These are phyloP conservation scores for Cheilosia vulpina DNA, from an alignment of 2,888 invertebrate species.

Conservation along the genomic window DNA sequence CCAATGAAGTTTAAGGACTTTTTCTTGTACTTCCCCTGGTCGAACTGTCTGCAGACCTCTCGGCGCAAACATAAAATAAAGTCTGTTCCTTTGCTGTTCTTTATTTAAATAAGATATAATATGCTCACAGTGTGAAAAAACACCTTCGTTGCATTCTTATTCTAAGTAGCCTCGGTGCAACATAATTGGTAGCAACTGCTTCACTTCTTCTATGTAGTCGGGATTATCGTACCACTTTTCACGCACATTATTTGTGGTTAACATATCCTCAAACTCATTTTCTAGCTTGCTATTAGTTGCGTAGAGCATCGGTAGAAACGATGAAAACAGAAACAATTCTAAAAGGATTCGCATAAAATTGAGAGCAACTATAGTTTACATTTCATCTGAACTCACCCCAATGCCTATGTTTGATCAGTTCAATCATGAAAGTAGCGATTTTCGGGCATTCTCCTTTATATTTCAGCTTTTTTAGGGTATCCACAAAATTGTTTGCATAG, in stretches of 20 bases:
- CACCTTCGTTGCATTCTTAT: not conserved
- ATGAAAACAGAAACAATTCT: conserved; percentile 77
- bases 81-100: too few relatives aligned
- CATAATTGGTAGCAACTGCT: conserved; percentile 9
- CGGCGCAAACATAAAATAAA: too few relatives aligned
- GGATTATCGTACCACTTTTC: not conserved
- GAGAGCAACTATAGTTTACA: not conserved
- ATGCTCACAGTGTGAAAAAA: too few relatives aligned
- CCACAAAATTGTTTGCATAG: conserved; percentile 25
- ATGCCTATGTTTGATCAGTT: conserved; percentile 10
- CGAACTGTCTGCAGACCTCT: too few relatives aligned
- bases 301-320: conserved; percentile 76
- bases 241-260: not conserved
- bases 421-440: conserved; percentile 28
- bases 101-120: too few relatives aligned
- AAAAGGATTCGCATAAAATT: not conserved
- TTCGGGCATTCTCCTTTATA: conserved; percentile 35
- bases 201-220: not conserved
- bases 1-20: too few relatives aligned
- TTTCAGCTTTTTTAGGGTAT: conserved; percentile 33
- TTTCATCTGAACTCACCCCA: not conserved
- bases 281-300: conserved; percentile 11
- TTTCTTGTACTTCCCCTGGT: too few relatives aligned
- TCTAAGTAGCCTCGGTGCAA: conserved; percentile 20
- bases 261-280: not conserved